These are phyloP conservation scores for Plagiodera versicolora DNA, from an alignment of 2,888 invertebrate genomes.

Conservation along the genomic window DNA sequence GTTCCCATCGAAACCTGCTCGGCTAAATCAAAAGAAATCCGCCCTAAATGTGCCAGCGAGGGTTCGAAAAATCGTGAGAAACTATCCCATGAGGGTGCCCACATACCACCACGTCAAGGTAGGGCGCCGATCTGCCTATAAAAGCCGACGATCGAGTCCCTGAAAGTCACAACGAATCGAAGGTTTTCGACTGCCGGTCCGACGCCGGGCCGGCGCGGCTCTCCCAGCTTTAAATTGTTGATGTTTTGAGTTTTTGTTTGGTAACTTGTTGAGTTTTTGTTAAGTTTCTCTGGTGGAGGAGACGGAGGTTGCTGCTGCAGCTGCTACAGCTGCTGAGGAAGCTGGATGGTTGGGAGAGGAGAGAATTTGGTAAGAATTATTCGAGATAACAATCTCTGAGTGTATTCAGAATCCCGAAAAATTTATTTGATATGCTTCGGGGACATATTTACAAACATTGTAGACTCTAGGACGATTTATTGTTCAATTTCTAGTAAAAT, in stretches of 20 bases:
- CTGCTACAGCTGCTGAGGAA: too few relatives aligned
- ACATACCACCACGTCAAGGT: conserved; percentile 1
- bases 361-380: too few relatives aligned
- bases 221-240: conserved; percentile 19
- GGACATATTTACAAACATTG: too few relatives aligned
- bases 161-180: background rate
- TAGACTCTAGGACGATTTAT: too few relatives aligned
- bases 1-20: conserved; percentile 12
- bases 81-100: conserved; percentile 8
- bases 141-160: too few relatives aligned
- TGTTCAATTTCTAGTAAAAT: too few relatives aligned
- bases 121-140: background rate
- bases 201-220: conserved; percentile 7
- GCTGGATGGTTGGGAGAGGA: too few relatives aligned
- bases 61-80: conserved; percentile 12
- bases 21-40: conserved; percentile 11
- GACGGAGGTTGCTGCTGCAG: background rate
- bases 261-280: conserved; percentile 26
- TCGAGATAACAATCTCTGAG: too few relatives aligned
- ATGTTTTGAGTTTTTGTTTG: conserved; percentile 21
- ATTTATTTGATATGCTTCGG: too few relatives aligned
- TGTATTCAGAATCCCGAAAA: too few relatives aligned
- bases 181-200: conserved; percentile 2
- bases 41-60: background rate
- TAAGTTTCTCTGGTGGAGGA: conserved; percentile 21